Evolutionary conservation across 1,140 invertebrate species (phyloP).

Genomic region (Bombus superbus): DNA sequence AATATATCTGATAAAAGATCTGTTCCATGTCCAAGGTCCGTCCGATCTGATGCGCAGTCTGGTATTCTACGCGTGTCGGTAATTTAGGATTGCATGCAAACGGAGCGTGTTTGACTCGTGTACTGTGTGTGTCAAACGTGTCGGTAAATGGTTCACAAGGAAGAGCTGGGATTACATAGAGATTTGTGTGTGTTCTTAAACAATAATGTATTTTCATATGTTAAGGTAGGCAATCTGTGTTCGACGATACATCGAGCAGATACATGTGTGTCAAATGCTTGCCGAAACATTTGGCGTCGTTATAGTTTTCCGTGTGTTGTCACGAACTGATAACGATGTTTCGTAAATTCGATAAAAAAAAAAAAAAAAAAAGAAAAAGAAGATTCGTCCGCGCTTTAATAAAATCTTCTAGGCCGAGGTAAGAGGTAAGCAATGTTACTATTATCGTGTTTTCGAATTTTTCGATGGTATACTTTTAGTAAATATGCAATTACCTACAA

Average conservation of each 20-base stretch:
- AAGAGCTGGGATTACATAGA: conserved; percentile 58
- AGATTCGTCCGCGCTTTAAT: conserved; percentile 7
- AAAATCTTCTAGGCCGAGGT: neutral
- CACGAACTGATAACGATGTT: neutral
- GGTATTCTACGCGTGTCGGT: neutral
- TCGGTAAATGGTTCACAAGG: conserved; percentile 23
- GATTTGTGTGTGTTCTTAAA: conserved; percentile 64
- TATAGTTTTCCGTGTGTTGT: neutral
- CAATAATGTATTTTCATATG: conserved; percentile 64
- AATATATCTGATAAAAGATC: neutral
- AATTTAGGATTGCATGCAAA: conserved; percentile 2
- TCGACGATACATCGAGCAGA: conserved; percentile 52
- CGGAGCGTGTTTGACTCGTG: neutral
- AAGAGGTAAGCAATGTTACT: no score
- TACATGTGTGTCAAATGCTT: conserved; percentile 49
- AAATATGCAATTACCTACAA: conserved; percentile 30
- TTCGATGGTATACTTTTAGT: neutral
- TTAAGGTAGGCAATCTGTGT: conserved; percentile 44
- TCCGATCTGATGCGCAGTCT: neutral
- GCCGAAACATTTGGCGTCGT: conserved; percentile 30
- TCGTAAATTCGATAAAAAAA: neutral
- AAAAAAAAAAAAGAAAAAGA: neutral
- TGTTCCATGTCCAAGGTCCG: neutral
- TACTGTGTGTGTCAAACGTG: conserved; percentile 11
- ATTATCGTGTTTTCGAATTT: neutral